A percentile compares a stretch with the other conserved stretches of the same genome.
Conservation (phyloP, 2,888 invertebrate genomes). For the Entomobrya proxima region DNA sequence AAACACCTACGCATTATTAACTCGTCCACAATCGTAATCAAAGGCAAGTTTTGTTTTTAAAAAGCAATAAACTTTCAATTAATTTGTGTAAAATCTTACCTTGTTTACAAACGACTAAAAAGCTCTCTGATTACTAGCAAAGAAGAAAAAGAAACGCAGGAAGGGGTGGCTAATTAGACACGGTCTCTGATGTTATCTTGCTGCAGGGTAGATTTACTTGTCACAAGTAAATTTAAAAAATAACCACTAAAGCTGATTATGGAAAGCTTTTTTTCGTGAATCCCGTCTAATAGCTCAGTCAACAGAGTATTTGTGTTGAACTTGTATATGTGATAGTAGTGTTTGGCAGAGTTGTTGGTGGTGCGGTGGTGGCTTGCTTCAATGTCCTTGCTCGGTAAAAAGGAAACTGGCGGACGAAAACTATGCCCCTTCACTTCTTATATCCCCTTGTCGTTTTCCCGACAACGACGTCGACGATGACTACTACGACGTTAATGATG, state of each 20-base stretch:
- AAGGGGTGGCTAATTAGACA: neutral
- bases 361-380: neutral
- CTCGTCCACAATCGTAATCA: neutral
- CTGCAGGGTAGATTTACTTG: too few species aligned
- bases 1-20: neutral
- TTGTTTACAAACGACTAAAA: neutral
- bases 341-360: too few species aligned
- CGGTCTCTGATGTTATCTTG: neutral
- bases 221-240: too few species aligned
- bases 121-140: conserved; percentile 17
- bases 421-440: conserved; percentile 64
- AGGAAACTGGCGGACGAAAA: conserved; percentile 58
- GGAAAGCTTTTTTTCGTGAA: too few species aligned
- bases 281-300: too few species aligned
- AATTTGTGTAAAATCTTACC: neutral
- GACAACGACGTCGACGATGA: conserved; percentile 47
- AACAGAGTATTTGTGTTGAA: too few species aligned
- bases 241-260: too few species aligned
- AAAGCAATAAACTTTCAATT: neutral
- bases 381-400: conserved; percentile 52
- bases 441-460: conserved; percentile 63
- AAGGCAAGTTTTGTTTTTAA: neutral
- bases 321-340: too few species aligned
- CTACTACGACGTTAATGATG: conserved; percentile 45
- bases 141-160: neutral